A percentile compares a stretch with the other conserved stretches of the same genome.
These are phyloP conservation scores for Heterodera schachtii DNA, from an alignment of 1,140 invertebrate species.

Conservation along the genomic window DNA sequence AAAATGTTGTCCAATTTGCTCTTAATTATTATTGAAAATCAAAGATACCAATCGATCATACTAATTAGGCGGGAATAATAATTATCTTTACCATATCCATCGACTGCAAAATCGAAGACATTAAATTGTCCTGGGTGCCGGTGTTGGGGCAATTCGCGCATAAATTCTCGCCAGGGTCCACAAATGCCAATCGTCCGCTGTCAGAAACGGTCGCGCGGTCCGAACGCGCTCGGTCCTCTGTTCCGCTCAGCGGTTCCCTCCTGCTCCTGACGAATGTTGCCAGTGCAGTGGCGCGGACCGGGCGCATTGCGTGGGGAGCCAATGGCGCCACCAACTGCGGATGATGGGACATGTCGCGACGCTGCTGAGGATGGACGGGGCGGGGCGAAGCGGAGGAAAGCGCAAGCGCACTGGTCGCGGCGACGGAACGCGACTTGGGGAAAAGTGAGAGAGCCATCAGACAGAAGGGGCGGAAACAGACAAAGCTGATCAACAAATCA, in stretches of 20 bases:
- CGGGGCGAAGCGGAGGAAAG: not conserved
- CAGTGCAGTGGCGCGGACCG: slow-evolving; percentile 21
- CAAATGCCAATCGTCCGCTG: slow-evolving; percentile 27
- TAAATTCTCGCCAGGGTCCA: slow-evolving; percentile 34
- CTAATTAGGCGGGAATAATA: not conserved
- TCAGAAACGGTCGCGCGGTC: slow-evolving; percentile 22
- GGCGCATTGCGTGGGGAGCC: slow-evolving; percentile 7
- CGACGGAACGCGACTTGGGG: not conserved
- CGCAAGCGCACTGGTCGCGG: not conserved
- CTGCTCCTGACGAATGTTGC: slow-evolving; percentile 5
- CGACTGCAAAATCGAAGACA: slow-evolving; percentile 34
- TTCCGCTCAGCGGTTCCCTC: not conserved
- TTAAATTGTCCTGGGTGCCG: slow-evolving; percentile 32
- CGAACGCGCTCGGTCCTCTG: not conserved
- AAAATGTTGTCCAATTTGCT: slow-evolving; percentile 59
- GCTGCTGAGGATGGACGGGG: not conserved
- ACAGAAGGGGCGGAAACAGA: not conserved
- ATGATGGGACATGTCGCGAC: not conserved
- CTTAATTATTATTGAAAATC: slow-evolving; percentile 31
- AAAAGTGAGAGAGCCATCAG: not conserved
- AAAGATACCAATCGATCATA: not conserved
- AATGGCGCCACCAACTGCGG: not conserved
- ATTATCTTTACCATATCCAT: slow-evolving; percentile 44
- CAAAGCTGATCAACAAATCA: not conserved
- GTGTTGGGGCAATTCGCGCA: slow-evolving; percentile 44